Evolutionary conservation across 2,797 vertebrate genomes (phyloP), one percentile per base, ranked within the genome.

Genomic region (Tapirus indicus): DNA sequence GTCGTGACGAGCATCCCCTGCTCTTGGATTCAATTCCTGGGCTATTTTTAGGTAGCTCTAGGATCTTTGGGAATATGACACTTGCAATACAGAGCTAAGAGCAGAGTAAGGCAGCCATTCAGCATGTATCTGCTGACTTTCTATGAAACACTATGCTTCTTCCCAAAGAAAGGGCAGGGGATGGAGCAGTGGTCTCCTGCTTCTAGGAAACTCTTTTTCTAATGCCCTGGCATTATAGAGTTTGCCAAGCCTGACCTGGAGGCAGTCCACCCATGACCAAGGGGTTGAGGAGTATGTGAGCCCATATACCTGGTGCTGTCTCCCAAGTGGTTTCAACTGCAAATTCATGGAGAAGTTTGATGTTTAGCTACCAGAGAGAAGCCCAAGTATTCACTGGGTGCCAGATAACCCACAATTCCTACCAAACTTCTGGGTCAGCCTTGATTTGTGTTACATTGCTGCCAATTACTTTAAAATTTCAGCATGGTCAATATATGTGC

Each of bases 11-110:
- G 86, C 86, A 71, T 64, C 54, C 35, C 14, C 38, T 82, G 18
- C 58, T 95, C 89, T 93, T 85, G 32, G 84, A 52, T 85, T 83
- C 92, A 88, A 32, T 68, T 25, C 23, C 16, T 32, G n/a, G 32
- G 18, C 74, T 96, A 62, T 84, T 66, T 95, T 97, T 96, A 95
- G 94, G 58, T 47, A 88, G 49, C 66, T 25, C 58, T 58, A 35
- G 66, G 41, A 21, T 60, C 78, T 91, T 25, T 82, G 66, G 78
- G 58, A 91, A 44, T 32, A 85, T 69, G 60, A 92, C 90, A 94
- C 78, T 94, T 89, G 7, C 25, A 56, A 41, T 8, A 60, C 44
- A 68, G 71, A 91, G 68, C 85, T 69, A 75, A 38, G 21, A 85
- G 7, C 68, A 68, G 60, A 60, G 27, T n/a, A 72, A 89, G 69